A percentile compares a stretch with the other conserved stretches of the same genome.
These are phyloP conservation scores for Platycheirus albimanus DNA, from an alignment of 2,888 invertebrate genomes.

Conservation along the genomic window DNA sequence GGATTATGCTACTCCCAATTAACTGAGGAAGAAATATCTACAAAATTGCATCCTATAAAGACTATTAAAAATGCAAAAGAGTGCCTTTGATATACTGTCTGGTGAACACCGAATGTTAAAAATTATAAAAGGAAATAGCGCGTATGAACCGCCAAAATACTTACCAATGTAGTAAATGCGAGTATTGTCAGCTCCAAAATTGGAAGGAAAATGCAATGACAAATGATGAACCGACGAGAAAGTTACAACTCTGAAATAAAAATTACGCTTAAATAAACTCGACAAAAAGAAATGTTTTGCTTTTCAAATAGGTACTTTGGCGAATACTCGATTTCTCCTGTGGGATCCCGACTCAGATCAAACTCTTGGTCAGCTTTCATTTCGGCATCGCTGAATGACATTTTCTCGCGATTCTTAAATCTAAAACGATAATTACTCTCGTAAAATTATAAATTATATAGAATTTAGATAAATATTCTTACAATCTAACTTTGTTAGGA, in stretches of 20 bases:
- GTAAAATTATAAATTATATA: too few species aligned
- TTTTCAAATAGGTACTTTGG: conserved; percentile 89
- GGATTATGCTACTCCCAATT: too few species aligned
- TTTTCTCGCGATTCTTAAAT: conserved; percentile 95
- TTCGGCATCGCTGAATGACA: conserved; percentile 95
- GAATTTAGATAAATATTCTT: conserved; percentile 82
- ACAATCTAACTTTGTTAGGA: conserved; percentile 94
- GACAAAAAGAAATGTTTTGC: too few species aligned
- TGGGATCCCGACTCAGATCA: conserved; percentile 90
- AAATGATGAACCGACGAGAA: conserved; percentile 96
- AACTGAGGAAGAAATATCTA: too few species aligned
- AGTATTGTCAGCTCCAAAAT: conserved; percentile 93
- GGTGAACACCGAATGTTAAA: too few species aligned
- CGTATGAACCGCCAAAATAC: not conserved
- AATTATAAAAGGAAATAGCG: too few species aligned
- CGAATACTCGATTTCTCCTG: conserved; percentile 93
- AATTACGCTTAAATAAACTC: not conserved
- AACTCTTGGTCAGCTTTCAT: conserved; percentile 93
- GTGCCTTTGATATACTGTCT: too few species aligned
- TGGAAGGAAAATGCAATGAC: conserved; percentile 94
- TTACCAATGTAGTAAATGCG: conserved; percentile 94
- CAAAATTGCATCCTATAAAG: too few species aligned
- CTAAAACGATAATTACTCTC: conserved; percentile 83
- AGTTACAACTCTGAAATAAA: conserved; percentile 90
- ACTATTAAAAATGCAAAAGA: too few species aligned